A percentile compares a stretch with the other conserved stretches of the same genome.
phyloP scores from a whole-genome alignment of 2,113 vertebrate species.

The Microtus oregoni region DNA sequence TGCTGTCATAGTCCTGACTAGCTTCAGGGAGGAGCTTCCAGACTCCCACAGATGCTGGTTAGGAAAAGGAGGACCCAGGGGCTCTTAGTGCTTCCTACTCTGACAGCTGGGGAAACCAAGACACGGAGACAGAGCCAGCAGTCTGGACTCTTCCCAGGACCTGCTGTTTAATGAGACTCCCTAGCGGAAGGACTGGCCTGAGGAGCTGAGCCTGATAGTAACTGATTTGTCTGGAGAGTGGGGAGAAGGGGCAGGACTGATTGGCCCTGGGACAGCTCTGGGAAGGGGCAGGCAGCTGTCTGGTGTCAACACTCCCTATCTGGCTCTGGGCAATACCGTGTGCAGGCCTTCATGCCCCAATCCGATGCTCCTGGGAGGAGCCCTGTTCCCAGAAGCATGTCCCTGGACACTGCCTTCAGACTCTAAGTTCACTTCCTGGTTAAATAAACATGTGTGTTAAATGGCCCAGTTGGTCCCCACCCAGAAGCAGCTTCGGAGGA shows the following conservation, averaged over 20 bases:
- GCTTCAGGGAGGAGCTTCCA: background rate
- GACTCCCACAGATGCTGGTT: background rate
- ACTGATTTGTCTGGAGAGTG: background rate
- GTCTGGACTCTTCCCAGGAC: background rate
- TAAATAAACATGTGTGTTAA: slow-evolving; percentile 88
- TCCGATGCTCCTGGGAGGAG: slow-evolving; percentile 58
- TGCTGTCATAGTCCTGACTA: background rate
- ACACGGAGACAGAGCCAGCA: background rate
- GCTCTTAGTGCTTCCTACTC: background rate
- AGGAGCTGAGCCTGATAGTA: background rate
- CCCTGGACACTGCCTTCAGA: slow-evolving; percentile 79
- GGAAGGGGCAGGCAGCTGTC: background rate
- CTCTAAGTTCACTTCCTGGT: slow-evolving; percentile 86
- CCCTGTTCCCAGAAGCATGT: slow-evolving; percentile 82
- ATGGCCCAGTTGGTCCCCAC: slow-evolving; percentile 84
- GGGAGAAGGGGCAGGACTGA: background rate
- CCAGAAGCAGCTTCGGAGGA: slow-evolving; percentile 83
- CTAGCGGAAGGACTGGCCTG: background rate
- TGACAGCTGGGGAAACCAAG: background rate
- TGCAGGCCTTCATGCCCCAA: background rate
- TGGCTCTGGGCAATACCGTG: slow-evolving; percentile 61
- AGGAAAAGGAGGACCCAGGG: background rate
- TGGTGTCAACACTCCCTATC: slow-evolving; percentile 1
- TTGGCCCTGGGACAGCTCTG: background rate
- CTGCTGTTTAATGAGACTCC: background rate